Evolutionary conservation across 2,888 invertebrate species (phyloP).

Genomic region (Julus scanicus): DNA sequence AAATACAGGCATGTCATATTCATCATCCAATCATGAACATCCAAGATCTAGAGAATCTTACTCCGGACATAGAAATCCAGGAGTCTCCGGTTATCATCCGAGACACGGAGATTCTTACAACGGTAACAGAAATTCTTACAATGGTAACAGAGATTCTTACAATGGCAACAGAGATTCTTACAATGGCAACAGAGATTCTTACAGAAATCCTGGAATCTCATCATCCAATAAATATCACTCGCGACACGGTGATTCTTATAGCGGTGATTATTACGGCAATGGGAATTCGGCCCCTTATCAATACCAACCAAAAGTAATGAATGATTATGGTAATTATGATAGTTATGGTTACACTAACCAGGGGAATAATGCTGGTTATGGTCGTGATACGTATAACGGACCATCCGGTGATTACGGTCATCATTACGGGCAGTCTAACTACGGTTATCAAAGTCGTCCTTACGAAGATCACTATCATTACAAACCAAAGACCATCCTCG

Average conservation of each 20-base stretch:
- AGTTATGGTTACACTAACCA: conserved; percentile 16
- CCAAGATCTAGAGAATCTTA: neutral
- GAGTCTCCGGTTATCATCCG: no score
- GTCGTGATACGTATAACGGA: neutral
- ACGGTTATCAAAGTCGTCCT: neutral
- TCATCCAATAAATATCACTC: neutral
- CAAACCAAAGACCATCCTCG: neutral
- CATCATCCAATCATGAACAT: neutral
- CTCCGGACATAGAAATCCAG: neutral
- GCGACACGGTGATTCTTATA: neutral
- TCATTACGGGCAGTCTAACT: conserved; percentile 7
- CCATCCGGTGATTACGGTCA: neutral
- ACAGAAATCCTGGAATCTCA: neutral
- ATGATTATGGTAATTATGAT: neutral
- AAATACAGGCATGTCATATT: neutral
- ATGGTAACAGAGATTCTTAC: neutral
- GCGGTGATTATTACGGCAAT: neutral
- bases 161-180: neutral
- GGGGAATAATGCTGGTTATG: conserved; percentile 9
- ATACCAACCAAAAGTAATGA: neutral
- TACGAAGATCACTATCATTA: neutral
- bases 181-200: conserved; percentile 2
- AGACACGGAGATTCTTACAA: no score
- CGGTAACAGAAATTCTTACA: no score
- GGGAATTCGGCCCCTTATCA: neutral